Conservation (phyloP, 2,797 vertebrate genomes). For the Hippocampus kuda region DNA sequence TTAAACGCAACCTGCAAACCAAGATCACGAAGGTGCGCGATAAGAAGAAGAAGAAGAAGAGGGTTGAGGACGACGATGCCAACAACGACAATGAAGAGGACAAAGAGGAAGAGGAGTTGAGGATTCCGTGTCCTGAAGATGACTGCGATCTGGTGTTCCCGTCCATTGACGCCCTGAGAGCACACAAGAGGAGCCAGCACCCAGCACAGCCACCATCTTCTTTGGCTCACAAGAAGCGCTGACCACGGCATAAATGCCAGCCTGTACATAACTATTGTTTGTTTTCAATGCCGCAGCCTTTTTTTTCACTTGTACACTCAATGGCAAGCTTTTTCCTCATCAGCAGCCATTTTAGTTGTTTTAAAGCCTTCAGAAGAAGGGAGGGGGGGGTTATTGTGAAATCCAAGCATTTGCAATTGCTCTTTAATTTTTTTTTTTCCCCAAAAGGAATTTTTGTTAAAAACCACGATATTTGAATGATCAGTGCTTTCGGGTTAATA, state of each 20-base stretch:
- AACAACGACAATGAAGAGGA: neutral
- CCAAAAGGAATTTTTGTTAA: neutral
- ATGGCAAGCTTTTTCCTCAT: neutral
- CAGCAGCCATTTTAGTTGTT: neutral
- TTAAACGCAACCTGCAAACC: slow-evolving; percentile 32
- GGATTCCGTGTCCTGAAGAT: slow-evolving; percentile 62
- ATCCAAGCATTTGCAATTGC: neutral
- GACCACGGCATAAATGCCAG: neutral
- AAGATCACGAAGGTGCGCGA: neutral
- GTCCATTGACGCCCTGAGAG: slow-evolving; percentile 52
- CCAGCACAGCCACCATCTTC: slow-evolving; percentile 6
- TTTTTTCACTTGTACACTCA: neutral
- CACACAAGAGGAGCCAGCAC: slow-evolving; percentile 59
- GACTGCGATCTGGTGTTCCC: slow-evolving; percentile 62
- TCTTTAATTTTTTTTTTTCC: neutral
- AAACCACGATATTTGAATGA: neutral
- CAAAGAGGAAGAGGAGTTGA: slow-evolving; percentile 30
- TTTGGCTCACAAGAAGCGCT: slow-evolving; percentile 19
- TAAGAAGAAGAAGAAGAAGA: slow-evolving; percentile 45
- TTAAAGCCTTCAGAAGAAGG: neutral
- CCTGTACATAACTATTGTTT: neutral
- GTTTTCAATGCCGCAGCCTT: neutral
- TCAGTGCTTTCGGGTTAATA: neutral
- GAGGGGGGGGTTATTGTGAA: neutral
- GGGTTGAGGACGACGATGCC: slow-evolving; percentile 7